Evolutionary conservation across 1,140 invertebrate genomes (phyloP).

Genomic region (Sarcophaga bullata): DNA sequence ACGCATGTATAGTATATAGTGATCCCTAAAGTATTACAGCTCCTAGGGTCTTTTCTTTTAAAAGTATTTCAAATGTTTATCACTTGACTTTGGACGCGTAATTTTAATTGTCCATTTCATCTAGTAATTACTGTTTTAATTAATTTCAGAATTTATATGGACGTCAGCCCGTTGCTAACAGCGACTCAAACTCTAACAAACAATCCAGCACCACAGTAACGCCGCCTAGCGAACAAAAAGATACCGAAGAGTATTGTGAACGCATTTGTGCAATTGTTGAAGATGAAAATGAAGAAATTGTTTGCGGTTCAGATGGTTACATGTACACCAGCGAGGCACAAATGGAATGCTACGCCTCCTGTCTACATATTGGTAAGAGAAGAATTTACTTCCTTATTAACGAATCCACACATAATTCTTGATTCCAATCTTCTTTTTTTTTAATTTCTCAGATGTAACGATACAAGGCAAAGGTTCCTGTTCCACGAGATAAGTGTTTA

Average conservation of each 20-base stretch:
- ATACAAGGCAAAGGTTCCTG: slow-evolving; percentile 62
- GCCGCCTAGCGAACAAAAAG: slow-evolving; percentile 47
- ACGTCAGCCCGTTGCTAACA: slow-evolving; percentile 12
- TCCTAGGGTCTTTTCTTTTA: no score
- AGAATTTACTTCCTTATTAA: not conserved
- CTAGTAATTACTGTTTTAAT: not conserved
- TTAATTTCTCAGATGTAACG: slow-evolving; percentile 53
- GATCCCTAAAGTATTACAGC: no score
- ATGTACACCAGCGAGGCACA: slow-evolving; percentile 63
- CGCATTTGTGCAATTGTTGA: slow-evolving; percentile 63
- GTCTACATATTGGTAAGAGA: slow-evolving; percentile 58
- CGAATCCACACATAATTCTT: no score
- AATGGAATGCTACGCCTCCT: slow-evolving; percentile 60
- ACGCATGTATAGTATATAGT: no score
- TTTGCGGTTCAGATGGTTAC: slow-evolving; percentile 62
- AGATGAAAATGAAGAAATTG: slow-evolving; percentile 62
- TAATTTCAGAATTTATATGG: slow-evolving; percentile 42
- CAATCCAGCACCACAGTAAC: not conserved
- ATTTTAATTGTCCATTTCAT: no score
- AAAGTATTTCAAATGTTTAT: not conserved
- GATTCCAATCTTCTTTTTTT: no score
- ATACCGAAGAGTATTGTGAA: slow-evolving; percentile 59
- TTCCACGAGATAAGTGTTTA: slow-evolving; percentile 39
- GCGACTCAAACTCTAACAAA: not conserved
- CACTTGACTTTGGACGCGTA: no score